Evolutionary conservation across 2,113 vertebrate species (phyloP).

Genomic region (Mixornis gularis): DNA sequence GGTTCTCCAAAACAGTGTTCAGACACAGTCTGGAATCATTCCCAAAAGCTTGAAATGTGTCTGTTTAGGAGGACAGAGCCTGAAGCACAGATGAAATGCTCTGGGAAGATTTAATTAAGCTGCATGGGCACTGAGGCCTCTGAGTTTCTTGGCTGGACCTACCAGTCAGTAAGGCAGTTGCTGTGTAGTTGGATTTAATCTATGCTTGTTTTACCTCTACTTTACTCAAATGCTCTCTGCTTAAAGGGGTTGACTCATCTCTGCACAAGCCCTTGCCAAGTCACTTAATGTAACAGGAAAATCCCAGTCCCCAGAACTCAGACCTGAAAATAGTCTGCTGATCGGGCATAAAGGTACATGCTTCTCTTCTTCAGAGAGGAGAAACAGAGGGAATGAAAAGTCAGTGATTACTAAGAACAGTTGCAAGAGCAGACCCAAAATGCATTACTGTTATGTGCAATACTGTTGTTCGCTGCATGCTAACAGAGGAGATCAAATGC

Average conservation of each 20-base stretch:
- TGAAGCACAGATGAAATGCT: not conserved
- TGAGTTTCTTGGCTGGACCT: not conserved
- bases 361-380: not conserved
- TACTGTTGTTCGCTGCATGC: not conserved
- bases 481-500: not conserved
- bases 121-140: rapidly evolving
- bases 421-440: not conserved
- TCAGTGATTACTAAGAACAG: not conserved
- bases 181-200: not conserved
- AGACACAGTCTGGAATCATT: not conserved
- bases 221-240: not conserved
- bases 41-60: not conserved
- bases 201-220: not conserved
- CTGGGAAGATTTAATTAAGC: not conserved
- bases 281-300: not conserved
- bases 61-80: not conserved
- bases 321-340: not conserved
- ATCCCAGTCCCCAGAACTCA: not conserved
- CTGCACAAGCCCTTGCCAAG: not conserved
- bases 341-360: not conserved
- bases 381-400: not conserved
- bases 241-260: not conserved
- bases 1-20: not conserved
- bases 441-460: not conserved
- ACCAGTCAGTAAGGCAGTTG: not conserved